These are phyloP conservation scores for Petrocephalus schoutedeni DNA, from an alignment of 2,797 vertebrate genomes.

Conservation along the genomic window DNA sequence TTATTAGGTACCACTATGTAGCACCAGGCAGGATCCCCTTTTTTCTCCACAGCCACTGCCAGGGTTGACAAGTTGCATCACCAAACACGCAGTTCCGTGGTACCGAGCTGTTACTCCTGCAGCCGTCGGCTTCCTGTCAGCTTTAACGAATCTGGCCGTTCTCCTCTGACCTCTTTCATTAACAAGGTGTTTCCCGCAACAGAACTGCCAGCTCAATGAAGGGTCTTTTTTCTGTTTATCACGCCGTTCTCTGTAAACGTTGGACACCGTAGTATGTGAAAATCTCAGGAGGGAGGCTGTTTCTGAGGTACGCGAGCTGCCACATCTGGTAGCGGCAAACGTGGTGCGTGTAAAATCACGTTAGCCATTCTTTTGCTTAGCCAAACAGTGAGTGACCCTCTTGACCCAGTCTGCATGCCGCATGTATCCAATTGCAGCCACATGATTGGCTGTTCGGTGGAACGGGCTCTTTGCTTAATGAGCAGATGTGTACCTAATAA, in stretches of 20 bases:
- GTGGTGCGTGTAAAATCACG: background rate
- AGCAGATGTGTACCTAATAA: background rate
- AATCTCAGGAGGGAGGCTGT: background rate
- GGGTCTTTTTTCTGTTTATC: background rate
- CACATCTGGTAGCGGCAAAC: background rate
- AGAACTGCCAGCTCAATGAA: background rate
- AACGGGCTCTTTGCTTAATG: background rate
- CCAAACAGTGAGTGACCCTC: background rate
- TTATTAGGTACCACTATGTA: background rate
- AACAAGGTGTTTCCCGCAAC: background rate
- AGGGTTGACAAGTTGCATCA: background rate
- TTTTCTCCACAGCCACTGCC: background rate
- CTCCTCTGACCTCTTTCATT: slow-evolving; percentile 7
- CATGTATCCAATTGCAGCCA: background rate
- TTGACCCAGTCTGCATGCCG: background rate
- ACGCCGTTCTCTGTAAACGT: background rate
- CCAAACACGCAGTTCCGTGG: background rate
- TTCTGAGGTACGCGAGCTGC: background rate
- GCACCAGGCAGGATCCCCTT: background rate
- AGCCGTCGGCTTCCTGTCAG: background rate
- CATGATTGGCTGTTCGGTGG: background rate
- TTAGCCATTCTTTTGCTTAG: background rate
- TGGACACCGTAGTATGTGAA: background rate
- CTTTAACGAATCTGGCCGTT: background rate
- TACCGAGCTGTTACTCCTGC: background rate